Conservation (phyloP, 2,888 invertebrate genomes). For the Girardia tigrina region DNA sequence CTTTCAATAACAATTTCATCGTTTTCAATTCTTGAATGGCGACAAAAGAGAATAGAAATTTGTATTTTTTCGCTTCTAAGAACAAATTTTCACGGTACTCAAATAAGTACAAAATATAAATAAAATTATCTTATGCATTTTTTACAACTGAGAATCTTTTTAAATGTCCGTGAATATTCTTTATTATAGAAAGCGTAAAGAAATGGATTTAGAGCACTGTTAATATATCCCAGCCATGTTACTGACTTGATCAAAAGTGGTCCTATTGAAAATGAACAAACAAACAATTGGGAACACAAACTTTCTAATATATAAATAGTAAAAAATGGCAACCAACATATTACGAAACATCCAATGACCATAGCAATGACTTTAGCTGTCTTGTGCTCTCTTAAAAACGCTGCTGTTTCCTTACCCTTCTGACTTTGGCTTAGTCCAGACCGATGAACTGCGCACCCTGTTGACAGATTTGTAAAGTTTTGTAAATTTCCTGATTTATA, state of each 20-base stretch:
- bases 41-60: too few relatives aligned
- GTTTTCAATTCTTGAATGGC: too few relatives aligned
- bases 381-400: slow-evolving; percentile 21
- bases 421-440: background rate
- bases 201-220: slow-evolving; percentile 24
- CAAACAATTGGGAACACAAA: background rate
- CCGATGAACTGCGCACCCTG: background rate
- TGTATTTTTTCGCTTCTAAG: too few relatives aligned
- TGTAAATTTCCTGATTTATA: slow-evolving; percentile 9
- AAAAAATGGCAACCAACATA: slow-evolving; percentile 26
- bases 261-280: background rate
- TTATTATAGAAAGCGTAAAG: slow-evolving; percentile 25
- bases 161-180: slow-evolving; percentile 1
- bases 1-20: too few relatives aligned
- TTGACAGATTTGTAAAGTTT: background rate
- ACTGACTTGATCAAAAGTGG: background rate
- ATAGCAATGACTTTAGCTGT: slow-evolving; percentile 21
- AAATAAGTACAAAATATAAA: too few relatives aligned
- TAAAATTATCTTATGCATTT: too few relatives aligned
- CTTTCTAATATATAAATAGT: slow-evolving; percentile 21
- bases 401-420: background rate
- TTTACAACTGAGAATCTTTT: slow-evolving; percentile 16
- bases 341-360: background rate
- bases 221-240: slow-evolving; percentile 18
- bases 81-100: too few relatives aligned